These are phyloP conservation scores for Gryon sp. DNA, from an alignment of 1,140 invertebrate genomes.

Conservation along the genomic window DNA sequence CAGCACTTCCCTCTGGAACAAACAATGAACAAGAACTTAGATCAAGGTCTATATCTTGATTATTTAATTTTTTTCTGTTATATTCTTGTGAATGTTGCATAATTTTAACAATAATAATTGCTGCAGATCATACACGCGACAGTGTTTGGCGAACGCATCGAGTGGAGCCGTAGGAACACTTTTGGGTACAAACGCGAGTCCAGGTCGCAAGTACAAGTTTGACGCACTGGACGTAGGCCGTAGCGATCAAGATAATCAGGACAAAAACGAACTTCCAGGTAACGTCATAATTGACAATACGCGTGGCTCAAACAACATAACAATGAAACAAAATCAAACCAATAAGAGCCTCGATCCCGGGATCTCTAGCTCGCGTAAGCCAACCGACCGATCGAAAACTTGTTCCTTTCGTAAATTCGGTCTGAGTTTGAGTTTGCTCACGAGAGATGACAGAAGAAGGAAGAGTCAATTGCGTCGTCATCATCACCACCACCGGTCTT, in stretches of 20 bases:
- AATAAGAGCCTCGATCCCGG: conserved; percentile 57
- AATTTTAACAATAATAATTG: background rate
- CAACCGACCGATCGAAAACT: conserved; percentile 60
- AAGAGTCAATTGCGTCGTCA: too few relatives aligned
- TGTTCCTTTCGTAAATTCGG: conserved; percentile 68
- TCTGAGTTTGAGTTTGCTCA: conserved; percentile 70
- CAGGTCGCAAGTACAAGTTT: conserved; percentile 66
- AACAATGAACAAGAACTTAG: conserved; percentile 77
- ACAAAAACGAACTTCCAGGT: conserved; percentile 77
- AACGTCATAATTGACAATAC: conserved; percentile 49
- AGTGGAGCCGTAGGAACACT: conserved; percentile 69
- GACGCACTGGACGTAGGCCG: conserved; percentile 67
- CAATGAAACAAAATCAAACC: background rate
- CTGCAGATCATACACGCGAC: conserved; percentile 62
- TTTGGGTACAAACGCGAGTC: conserved; percentile 66
- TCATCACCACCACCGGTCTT: too few relatives aligned
- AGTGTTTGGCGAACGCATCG: conserved; percentile 74
- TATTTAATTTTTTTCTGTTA: too few relatives aligned
- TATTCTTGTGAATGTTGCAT: too few relatives aligned
- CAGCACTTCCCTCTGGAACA: conserved; percentile 72
- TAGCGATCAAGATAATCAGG: conserved; percentile 74
- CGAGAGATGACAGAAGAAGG: conserved; percentile 60
- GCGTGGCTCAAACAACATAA: conserved; percentile 36
- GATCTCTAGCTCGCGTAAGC: conserved; percentile 3
- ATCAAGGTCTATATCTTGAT: conserved; percentile 71